Percentiles rank a stretch among this genome's conserved stretches.
Evolutionary conservation across 2,797 vertebrate species (phyloP).

Genomic region (Clarias fuscus): DNA sequence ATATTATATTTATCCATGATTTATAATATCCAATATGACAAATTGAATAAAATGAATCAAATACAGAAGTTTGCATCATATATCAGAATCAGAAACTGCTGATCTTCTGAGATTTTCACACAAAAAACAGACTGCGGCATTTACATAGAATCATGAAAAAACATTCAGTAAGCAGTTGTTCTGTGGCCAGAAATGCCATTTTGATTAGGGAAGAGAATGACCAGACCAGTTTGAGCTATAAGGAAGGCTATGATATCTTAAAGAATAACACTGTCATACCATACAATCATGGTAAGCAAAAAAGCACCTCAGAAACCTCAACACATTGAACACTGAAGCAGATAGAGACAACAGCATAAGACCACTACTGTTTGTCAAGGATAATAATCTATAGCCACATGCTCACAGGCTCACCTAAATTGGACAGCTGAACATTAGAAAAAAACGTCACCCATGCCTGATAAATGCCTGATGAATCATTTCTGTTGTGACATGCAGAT

Average conservation of each 20-base stretch:
- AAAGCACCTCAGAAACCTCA: background rate
- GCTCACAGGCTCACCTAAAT: conserved; percentile 11
- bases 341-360: background rate
- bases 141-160: conserved; percentile 1
- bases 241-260: background rate
- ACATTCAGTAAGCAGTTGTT: background rate
- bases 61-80: background rate
- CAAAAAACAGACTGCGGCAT: background rate
- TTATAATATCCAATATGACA: background rate
- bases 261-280: background rate
- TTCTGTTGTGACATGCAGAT: conserved; percentile 16
- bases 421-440: conserved; percentile 3
- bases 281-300: background rate
- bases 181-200: background rate
- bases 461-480: background rate
- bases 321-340: background rate
- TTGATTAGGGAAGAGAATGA: background rate
- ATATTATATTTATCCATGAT: background rate
- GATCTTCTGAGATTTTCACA: conserved; percentile 1
- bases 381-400: background rate
- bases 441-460: background rate
- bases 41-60: background rate
- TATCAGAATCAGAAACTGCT: background rate
- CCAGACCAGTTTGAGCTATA: background rate
- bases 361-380: background rate